Base-by-base conservation (phyloP, 2,888 invertebrate genomes). In the Ormyrus pomaceus region DNA sequence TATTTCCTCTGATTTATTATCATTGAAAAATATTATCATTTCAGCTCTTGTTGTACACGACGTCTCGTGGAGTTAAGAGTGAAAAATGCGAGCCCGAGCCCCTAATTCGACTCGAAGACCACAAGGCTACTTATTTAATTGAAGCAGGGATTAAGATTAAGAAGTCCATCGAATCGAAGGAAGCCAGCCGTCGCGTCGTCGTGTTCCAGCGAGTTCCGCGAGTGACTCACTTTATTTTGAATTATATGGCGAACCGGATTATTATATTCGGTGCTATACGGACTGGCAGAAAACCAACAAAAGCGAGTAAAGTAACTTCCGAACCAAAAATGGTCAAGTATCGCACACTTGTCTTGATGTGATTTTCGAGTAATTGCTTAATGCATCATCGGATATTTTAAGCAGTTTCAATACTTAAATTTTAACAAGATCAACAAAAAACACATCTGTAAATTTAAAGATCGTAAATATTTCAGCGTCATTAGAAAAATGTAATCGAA, bases 81-180 rank as follows among this genome's bases (percentile, higher is more conserved):
- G 69, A 76, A 62, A 80, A 61, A 69, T 62, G 56, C 34, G 19
- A 13, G 19, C 3, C 45, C 45, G 72, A 72, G 53, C 51, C 61
- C 58, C 13, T 79, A 79, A 79, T 72, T 72, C 58, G 65, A 77
- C 76, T 34, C 59, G 58, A 68, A 69, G 64, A 50, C 56, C 56
- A 65, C 53, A 65, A 68, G 55, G 50, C 64, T 62, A 78, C 66
- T 78, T 74, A 78, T 70, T 61, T 68, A 78, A 78, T 77, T 77
- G 70, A 77, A 73, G 73, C 61, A 56, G 58, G 66, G 65, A 74
- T 77, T 72, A 74, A 75, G 48, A 71, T 77, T 71, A 74, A 71
- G 62, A 74, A 69, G 76, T 56, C 61, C 69, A 62, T 65, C 50
- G 61, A 68, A 71, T 80, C 71, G 58, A 76, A 81, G 68, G 70